Percentiles rank a stretch among this genome's conserved stretches.
Conservation (phyloP, 2,113 vertebrate genomes). For the Proteles cristata region DNA sequence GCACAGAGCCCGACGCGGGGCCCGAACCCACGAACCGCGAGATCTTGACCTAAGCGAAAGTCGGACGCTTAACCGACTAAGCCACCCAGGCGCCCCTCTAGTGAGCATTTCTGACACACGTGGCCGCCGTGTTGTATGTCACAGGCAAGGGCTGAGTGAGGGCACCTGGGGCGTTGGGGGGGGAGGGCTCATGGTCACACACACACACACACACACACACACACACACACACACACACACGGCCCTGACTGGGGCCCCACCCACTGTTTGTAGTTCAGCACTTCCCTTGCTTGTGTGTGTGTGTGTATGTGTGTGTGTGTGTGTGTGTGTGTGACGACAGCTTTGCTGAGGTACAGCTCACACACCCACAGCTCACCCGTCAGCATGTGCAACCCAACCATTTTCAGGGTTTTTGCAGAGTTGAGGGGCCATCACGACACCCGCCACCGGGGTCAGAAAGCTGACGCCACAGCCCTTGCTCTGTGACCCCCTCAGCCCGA, state of each 20-base stretch:
- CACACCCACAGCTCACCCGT: neutral
- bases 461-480: neutral
- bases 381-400: rapidly evolving
- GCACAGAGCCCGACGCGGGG: too few species aligned
- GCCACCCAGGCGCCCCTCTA: too few species aligned
- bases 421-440: neutral
- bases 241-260: neutral
- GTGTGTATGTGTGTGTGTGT: too few species aligned
- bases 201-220: too few species aligned
- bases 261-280: too few species aligned
- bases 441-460: too few species aligned
- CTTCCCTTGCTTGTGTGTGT: neutral
- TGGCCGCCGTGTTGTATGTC: rapidly evolving
- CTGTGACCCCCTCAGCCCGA: rapidly evolving
- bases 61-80: too few species aligned
- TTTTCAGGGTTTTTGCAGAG: neutral
- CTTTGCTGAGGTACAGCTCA: neutral
- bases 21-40: too few species aligned
- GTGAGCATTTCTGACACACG: neutral
- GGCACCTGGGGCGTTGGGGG: neutral
- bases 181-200: too few species aligned
- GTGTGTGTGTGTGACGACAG: neutral
- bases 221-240: rapidly evolving
- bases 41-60: too few species aligned
- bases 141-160: neutral